Percentiles rank a stretch among this genome's conserved stretches.
Conservation (phyloP, 2,888 invertebrate genomes). For the Meiosimyza decipiens region DNA sequence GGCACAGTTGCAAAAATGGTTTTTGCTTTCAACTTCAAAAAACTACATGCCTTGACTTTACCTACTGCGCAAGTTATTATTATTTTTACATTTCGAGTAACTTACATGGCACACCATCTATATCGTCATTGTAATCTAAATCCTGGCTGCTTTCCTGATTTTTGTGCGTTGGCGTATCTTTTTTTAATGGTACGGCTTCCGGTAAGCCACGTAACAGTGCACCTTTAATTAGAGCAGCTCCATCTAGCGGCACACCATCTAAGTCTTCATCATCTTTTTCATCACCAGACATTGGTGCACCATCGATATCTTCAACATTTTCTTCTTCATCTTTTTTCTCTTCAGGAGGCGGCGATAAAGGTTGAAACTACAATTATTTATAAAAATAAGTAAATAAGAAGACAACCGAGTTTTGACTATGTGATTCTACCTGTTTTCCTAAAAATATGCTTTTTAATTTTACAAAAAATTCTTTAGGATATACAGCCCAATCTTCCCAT, state of each 20-base stretch:
- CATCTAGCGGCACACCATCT: slow-evolving; percentile 83
- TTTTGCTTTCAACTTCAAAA: too few relatives aligned
- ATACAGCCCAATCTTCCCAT: slow-evolving; percentile 98
- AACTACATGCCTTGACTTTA: too few relatives aligned
- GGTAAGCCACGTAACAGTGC: slow-evolving; percentile 69
- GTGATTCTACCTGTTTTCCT: slow-evolving; percentile 71
- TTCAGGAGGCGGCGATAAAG: slow-evolving; percentile 51
- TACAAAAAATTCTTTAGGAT: slow-evolving; percentile 91
- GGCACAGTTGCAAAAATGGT: too few relatives aligned
- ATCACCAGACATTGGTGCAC: slow-evolving; percentile 68
- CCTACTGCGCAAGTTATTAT: too few relatives aligned
- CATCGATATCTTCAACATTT: slow-evolving; percentile 66
- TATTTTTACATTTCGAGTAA: too few relatives aligned
- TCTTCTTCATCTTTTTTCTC: slow-evolving; percentile 57
- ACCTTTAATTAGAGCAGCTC: slow-evolving; percentile 82
- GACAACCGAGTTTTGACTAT: too few relatives aligned
- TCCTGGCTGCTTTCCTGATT: slow-evolving; percentile 51
- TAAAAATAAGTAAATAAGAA: too few relatives aligned
- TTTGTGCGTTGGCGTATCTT: slow-evolving; percentile 52
- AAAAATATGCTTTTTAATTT: slow-evolving; percentile 91
- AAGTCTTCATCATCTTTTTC: slow-evolving; percentile 74
- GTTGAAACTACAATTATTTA: neutral
- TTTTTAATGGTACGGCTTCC: slow-evolving; percentile 60
- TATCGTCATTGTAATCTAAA: slow-evolving; percentile 71
- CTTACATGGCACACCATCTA: slow-evolving; percentile 77